Conservation (phyloP, 2,888 invertebrate species). For the Drosophila tripunctata region DNA sequence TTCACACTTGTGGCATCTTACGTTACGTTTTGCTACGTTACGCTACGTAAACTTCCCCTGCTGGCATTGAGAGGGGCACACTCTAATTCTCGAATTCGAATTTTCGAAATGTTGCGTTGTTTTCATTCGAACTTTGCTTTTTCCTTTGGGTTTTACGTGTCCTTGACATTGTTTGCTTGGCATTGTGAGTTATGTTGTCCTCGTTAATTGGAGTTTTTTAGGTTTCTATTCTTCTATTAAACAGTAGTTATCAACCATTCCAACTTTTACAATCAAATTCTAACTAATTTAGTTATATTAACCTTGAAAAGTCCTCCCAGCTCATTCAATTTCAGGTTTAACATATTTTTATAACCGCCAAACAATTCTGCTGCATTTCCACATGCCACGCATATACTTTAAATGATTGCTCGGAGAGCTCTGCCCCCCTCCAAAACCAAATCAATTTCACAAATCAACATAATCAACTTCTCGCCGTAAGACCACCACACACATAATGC, state of each 20-base stretch:
- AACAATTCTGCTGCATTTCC: constrained; percentile 54
- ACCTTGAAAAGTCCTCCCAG: background rate
- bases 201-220: too few species aligned
- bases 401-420: constrained; percentile 37
- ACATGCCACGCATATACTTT: constrained; percentile 66
- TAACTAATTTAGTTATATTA: too few species aligned
- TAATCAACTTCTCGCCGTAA: constrained; percentile 76
- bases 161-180: constrained; percentile 79
- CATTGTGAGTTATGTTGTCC: too few species aligned
- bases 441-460: constrained; percentile 80
- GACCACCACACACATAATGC: constrained; percentile 75
- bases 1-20: constrained; percentile 75
- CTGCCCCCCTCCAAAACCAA: constrained; percentile 30
- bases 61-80: constrained; percentile 27
- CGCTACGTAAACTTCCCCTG: constrained; percentile 17
- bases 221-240: too few species aligned
- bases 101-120: constrained; percentile 22
- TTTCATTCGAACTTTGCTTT: constrained; percentile 9
- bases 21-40: constrained; percentile 31
- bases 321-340: constrained; percentile 42
- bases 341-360: constrained; percentile 56
- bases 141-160: constrained; percentile 41
- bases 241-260: too few species aligned
- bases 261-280: too few species aligned
- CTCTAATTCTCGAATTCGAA: constrained; percentile 19